Conservation (phyloP, 2,888 invertebrate genomes). For the Lasioglossum figueresi region DNA sequence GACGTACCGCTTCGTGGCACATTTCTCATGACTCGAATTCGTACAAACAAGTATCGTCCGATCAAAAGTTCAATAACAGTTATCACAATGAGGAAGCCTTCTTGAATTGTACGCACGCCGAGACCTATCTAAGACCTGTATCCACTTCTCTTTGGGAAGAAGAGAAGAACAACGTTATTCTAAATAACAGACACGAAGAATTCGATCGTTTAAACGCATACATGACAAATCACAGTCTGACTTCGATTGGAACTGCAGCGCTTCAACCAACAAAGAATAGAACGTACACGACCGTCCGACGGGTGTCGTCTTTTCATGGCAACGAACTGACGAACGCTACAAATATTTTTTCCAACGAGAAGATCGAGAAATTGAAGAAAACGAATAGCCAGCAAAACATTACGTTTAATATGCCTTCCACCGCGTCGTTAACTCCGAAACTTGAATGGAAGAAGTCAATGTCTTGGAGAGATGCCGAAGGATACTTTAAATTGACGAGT, state of each 20-base stretch:
- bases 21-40: conserved; percentile 76
- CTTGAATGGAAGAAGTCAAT: conserved; percentile 66
- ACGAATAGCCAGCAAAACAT: conserved; percentile 75
- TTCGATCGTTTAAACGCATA: conserved; percentile 1
- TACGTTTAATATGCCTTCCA: conserved; percentile 35
- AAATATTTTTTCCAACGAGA: conserved; percentile 75
- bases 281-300: conserved; percentile 65
- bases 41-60: conserved; percentile 49
- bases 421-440: conserved; percentile 21
- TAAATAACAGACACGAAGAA: conserved; percentile 32
- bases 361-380: conserved; percentile 78
- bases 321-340: conserved; percentile 73
- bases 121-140: conserved; percentile 30
- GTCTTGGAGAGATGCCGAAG: conserved; percentile 86
- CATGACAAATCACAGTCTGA: conserved; percentile 44
- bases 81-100: conserved; percentile 75
- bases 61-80: conserved; percentile 80
- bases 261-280: conserved; percentile 77
- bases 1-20: conserved; percentile 89
- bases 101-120: conserved; percentile 33
- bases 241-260: conserved; percentile 65
- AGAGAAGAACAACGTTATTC: conserved; percentile 32
- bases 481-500: conserved; percentile 84
- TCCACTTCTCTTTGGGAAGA: conserved; percentile 54
- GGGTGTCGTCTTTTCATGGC: conserved; percentile 82